Evolutionary conservation across 2,888 invertebrate genomes (phyloP).

Genomic region (Heteromurus nitidus): DNA sequence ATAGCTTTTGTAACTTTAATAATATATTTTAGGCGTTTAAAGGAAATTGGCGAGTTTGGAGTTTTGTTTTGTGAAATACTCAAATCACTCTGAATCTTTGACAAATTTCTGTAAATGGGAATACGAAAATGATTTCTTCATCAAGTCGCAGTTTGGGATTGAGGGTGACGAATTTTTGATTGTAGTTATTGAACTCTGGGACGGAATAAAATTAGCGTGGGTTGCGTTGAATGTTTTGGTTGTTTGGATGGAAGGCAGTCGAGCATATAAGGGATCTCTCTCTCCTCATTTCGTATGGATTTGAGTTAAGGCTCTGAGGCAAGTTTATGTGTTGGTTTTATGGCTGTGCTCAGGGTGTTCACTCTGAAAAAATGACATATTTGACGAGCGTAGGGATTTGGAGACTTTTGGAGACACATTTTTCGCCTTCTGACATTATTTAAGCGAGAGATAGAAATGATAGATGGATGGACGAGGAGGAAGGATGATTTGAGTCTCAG

Average conservation of each 20-base stretch:
- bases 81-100: slow-evolving; percentile 38
- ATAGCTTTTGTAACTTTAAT: too few relatives aligned
- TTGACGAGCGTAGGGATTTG: slow-evolving; percentile 49
- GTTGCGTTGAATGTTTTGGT: not conserved
- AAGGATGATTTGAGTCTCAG: slow-evolving; percentile 46
- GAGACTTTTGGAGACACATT: slow-evolving; percentile 41
- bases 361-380: slow-evolving; percentile 55
- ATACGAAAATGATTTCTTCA: slow-evolving; percentile 58
- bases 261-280: not conserved
- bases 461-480: too few relatives aligned
- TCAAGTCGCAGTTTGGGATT: slow-evolving; percentile 8
- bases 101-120: slow-evolving; percentile 59
- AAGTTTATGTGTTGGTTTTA: slow-evolving; percentile 31
- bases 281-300: not conserved
- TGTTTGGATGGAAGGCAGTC: not conserved
- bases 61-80: slow-evolving; percentile 42
- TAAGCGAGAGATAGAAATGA: too few relatives aligned
- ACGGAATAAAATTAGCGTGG: slow-evolving; percentile 13
- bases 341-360: slow-evolving; percentile 48
- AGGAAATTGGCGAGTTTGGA: too few relatives aligned
- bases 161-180: too few relatives aligned
- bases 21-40: too few relatives aligned
- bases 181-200: slow-evolving; percentile 21
- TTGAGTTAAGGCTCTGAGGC: not conserved
- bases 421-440: slow-evolving; percentile 58